Evolutionary conservation across 2,888 invertebrate genomes (phyloP).

Genomic region (Linyphia triangularis): DNA sequence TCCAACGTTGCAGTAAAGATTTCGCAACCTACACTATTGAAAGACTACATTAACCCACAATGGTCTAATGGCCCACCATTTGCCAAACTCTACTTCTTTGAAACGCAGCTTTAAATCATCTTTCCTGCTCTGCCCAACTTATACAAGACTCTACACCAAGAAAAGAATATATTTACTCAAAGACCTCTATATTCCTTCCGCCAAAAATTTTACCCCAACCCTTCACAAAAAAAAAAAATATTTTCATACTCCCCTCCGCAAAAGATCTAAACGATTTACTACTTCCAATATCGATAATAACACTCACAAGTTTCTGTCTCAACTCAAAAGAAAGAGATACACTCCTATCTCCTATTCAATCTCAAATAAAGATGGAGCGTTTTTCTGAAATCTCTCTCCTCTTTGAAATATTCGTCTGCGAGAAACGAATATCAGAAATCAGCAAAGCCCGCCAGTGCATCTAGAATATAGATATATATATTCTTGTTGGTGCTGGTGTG

Average conservation of each 20-base stretch:
- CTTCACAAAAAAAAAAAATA: not conserved
- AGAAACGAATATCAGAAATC: not conserved
- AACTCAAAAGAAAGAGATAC: not conserved
- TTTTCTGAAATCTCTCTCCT: not conserved
- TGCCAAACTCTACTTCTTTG: too few relatives aligned
- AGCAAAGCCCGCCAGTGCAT: not conserved
- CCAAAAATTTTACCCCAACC: not conserved
- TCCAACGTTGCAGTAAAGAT: too few relatives aligned
- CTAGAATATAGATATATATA: not conserved
- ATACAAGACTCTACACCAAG: not conserved
- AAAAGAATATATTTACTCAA: not conserved
- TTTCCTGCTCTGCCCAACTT: not conserved
- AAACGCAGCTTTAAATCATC: not conserved
- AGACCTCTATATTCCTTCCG: not conserved
- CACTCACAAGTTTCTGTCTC: conserved; percentile 28
- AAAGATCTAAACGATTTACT: conserved; percentile 2
- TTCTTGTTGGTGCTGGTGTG: too few relatives aligned
- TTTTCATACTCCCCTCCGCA: not conserved
- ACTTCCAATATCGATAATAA: conserved; percentile 10
- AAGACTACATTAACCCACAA: too few relatives aligned
- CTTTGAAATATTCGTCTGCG: not conserved
- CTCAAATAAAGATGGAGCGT: not conserved
- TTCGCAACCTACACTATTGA: too few relatives aligned
- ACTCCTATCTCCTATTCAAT: not conserved
- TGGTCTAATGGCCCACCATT: too few relatives aligned